Percentiles rank a stretch among this genome's conserved stretches.
These are phyloP conservation scores for Coleophora flavipennella DNA, from an alignment of 2,888 invertebrate genomes.

Conservation along the genomic window DNA sequence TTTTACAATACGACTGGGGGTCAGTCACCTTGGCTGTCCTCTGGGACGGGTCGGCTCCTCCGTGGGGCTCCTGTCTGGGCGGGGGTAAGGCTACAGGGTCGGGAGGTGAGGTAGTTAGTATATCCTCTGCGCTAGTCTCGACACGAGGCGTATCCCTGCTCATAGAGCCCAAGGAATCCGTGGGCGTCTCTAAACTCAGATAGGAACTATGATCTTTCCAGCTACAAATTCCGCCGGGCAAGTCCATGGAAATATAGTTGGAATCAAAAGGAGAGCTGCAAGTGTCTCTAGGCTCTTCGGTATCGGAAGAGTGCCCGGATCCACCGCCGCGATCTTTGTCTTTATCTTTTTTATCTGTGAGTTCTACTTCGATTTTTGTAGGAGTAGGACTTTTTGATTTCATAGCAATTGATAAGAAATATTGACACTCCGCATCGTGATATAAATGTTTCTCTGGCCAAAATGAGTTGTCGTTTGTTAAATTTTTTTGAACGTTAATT, in stretches of 20 bases:
- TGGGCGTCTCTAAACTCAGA: slow-evolving; percentile 73
- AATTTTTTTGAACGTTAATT: slow-evolving; percentile 38
- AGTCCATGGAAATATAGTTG: slow-evolving; percentile 78
- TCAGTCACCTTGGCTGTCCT: slow-evolving; percentile 67
- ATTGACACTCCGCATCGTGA: slow-evolving; percentile 77
- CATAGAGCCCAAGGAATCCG: slow-evolving; percentile 27
- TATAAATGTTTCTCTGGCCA: slow-evolving; percentile 76
- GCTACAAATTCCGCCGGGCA: slow-evolving; percentile 85
- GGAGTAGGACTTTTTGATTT: slow-evolving; percentile 40
- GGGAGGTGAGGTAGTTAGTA: slow-evolving; percentile 61
- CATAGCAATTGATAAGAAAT: slow-evolving; percentile 69
- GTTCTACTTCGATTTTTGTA: slow-evolving; percentile 26
- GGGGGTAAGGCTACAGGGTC: slow-evolving; percentile 54
- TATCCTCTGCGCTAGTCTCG: slow-evolving; percentile 54
- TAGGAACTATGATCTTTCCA: slow-evolving; percentile 88
- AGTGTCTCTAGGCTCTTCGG: slow-evolving; percentile 40
- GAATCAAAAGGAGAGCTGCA: slow-evolving; percentile 58
- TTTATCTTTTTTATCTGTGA: slow-evolving; percentile 69
- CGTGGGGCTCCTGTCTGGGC: slow-evolving; percentile 57
- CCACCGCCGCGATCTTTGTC: slow-evolving; percentile 74
- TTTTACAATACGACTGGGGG: slow-evolving; percentile 67
- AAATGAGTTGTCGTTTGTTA: slow-evolving; percentile 63
- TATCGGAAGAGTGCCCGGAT: slow-evolving; percentile 70
- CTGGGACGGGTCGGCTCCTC: slow-evolving; percentile 31
- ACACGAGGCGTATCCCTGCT: slow-evolving; percentile 26